Percentiles rank a stretch among this genome's conserved stretches.
phyloP scores from a whole-genome alignment of 2,113 vertebrate genomes.

The Progne subis region DNA sequence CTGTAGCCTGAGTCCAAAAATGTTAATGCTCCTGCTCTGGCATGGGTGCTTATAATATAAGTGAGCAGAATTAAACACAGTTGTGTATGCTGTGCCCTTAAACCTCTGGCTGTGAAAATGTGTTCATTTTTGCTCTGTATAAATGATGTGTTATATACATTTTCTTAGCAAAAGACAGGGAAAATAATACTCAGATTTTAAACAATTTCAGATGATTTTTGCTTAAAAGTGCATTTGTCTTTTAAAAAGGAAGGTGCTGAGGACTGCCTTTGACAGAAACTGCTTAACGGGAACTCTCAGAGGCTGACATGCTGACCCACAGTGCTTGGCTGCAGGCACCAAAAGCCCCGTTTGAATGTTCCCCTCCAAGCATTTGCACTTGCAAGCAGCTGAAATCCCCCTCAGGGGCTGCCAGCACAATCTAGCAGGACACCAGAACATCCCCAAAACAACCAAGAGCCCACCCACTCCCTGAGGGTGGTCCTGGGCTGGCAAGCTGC shows the following conservation, averaged over 20 bases:
- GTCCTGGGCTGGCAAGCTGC: neutral
- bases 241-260: neutral
- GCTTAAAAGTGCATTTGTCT: neutral
- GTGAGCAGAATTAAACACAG: constrained; percentile 62
- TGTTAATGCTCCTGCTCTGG: constrained; percentile 57
- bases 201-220: constrained; percentile 28
- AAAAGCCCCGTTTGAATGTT: neutral
- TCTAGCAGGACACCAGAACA: neutral
- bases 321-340: neutral
- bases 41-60: constrained; percentile 49
- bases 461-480: neutral
- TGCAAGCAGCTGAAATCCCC: neutral
- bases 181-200: constrained; percentile 16
- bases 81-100: constrained; percentile 56
- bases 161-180: neutral
- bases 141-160: constrained; percentile 8
- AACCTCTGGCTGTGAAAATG: constrained; percentile 38
- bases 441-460: neutral
- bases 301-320: neutral
- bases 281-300: neutral
- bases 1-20: neutral
- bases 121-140: constrained; percentile 13
- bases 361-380: neutral
- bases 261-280: neutral
- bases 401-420: neutral